Conservation (phyloP, 2,888 invertebrate genomes). For the Xylota sylvarum region DNA sequence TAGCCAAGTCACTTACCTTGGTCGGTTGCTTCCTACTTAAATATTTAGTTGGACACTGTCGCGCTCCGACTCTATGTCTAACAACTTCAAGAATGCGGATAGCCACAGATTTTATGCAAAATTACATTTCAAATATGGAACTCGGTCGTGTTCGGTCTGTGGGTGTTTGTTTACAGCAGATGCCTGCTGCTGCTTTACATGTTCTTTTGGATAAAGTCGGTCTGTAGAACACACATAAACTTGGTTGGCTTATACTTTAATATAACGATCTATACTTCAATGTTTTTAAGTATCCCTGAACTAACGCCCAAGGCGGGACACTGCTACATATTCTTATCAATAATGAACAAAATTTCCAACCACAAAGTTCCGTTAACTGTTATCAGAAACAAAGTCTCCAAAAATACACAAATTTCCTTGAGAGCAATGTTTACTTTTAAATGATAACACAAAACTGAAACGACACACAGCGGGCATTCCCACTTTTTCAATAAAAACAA, state of each 20-base stretch:
- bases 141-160: neutral
- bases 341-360: neutral
- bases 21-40: no score
- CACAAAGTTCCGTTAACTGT: neutral
- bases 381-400: conserved; percentile 11
- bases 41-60: neutral
- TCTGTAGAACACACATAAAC: neutral
- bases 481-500: conserved; percentile 15
- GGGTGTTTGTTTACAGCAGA: conserved; percentile 2
- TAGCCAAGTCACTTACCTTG: no score
- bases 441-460: conserved; percentile 18
- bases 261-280: no score
- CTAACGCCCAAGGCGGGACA: no score
- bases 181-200: conserved; percentile 13
- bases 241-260: no score
- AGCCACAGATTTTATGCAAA: neutral
- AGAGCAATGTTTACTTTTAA: conserved; percentile 9
- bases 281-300: no score
- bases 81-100: neutral
- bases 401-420: conserved; percentile 25
- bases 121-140: neutral
- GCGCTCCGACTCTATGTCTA: neutral
- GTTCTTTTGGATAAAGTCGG: neutral
- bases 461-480: conserved; percentile 28
- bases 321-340: neutral